Conservation (phyloP, 2,113 vertebrate species). For the Ardeotis arabs region DNA sequence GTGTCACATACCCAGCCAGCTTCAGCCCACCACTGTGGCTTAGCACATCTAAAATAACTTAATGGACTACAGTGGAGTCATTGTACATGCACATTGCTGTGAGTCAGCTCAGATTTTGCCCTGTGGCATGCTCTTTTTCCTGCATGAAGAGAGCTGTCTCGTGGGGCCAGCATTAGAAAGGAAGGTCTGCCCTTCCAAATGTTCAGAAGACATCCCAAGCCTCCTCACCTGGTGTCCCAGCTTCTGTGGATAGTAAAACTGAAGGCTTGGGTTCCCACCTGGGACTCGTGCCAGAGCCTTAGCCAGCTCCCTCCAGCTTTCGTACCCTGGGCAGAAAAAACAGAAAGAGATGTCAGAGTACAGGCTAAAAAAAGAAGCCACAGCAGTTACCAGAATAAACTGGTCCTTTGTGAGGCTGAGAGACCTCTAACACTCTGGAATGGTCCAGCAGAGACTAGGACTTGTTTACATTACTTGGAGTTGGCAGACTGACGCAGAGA, state of each 20-base stretch:
- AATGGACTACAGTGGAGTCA: neutral
- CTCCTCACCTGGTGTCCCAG: constrained; percentile 58
- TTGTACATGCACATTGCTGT: neutral
- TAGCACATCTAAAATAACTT: neutral
- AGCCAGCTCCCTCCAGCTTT: constrained; percentile 78
- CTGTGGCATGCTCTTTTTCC: neutral
- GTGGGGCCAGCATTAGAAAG: neutral
- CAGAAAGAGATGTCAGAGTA: neutral
- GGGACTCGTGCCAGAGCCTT: constrained; percentile 71
- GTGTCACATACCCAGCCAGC: neutral
- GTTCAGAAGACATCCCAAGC: neutral
- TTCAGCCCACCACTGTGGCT: accelerated
- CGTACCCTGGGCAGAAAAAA: constrained; percentile 59
- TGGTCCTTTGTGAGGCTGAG: neutral
- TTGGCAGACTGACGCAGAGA: neutral
- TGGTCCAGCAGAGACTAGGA: neutral
- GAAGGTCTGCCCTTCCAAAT: neutral
- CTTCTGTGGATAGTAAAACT: constrained; percentile 23
- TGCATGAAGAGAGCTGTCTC: neutral
- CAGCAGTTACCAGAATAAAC: neutral
- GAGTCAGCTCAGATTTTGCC: neutral
- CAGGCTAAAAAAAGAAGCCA: neutral
- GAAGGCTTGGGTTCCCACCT: constrained; percentile 44
- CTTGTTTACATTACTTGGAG: neutral
- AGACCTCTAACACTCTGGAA: neutral